Evolutionary conservation across 1,140 invertebrate genomes (phyloP), one percentile per base, ranked within the genome.

Genomic region (Centruroides sculpturatus): DNA sequence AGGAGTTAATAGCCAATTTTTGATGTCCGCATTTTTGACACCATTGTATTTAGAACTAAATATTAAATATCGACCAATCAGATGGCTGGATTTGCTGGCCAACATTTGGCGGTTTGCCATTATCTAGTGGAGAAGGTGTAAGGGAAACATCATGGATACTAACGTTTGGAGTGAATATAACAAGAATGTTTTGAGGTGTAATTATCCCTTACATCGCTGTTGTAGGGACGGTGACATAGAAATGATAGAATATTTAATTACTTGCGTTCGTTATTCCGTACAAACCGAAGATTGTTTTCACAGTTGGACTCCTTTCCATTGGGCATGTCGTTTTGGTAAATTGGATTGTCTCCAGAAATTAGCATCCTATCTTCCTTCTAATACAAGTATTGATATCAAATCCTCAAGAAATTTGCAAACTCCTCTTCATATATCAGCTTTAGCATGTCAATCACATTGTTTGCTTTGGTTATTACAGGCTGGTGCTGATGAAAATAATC

Each of bases 311-410:
- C 56, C 60, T 35, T 48, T 57, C 36, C 60, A 62, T 13, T 62
- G 56, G 56, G 60, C 60, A 13, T 56, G 56, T 35, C 36, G 11
- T 36, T 55, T 34, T 36, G 60, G 60, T 54, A 35, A 58, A 3
- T n/a, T 63, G 47, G 62, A 63, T 5, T 63, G 62, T 46, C 13
- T 63, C 8, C 46, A 53, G 23, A 57, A 57, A 41, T n/a, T 63
- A 23, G 55, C 35, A 12, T 63, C 62, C n/a, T 36, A 47, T 49
- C 36, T 56, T 41, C 57, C 58, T 13, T 13, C 8, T 35, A 41
- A 41, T 41, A 41, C 36, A 41, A 23, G 23, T 11, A 47, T 59
- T 8, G 53, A 63, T 34, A 23, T 63, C 5, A 56, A 63, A 47
- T 59, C 62, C 34, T 59, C 58, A 46, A 59, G 51, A 53, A 46